These are phyloP conservation scores for Diplodus sargus DNA, from an alignment of 2,797 vertebrate species.

Conservation along the genomic window DNA sequence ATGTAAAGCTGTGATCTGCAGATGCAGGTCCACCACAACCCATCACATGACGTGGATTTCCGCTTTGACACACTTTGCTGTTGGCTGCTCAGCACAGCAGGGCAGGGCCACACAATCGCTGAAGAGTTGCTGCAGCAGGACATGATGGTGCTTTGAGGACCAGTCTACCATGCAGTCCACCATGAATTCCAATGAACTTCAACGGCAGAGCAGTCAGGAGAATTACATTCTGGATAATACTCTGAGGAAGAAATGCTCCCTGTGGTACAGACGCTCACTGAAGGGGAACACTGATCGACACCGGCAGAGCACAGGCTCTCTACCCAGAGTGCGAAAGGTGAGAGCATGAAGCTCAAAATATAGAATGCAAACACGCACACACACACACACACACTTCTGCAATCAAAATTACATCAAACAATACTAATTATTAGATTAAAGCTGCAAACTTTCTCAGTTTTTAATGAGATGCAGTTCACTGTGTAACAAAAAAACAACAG, in stretches of 20 bases:
- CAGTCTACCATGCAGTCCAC: constrained; percentile 66
- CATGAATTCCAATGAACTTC: constrained; percentile 85
- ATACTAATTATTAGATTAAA: neutral
- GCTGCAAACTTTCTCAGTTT: neutral
- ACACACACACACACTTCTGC: neutral
- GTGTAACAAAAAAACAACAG: constrained; percentile 20
- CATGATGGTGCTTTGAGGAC: constrained; percentile 69
- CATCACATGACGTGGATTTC: constrained; percentile 88
- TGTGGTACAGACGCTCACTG: constrained; percentile 79
- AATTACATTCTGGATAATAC: constrained; percentile 71
- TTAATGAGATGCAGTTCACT: constrained; percentile 16
- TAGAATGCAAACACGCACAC: neutral
- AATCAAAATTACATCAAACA: neutral
- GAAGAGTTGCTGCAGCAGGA: constrained; percentile 52
- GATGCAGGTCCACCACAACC: constrained; percentile 80
- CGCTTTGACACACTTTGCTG: constrained; percentile 73
- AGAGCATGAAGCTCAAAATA: constrained; percentile 25
- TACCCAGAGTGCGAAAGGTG: constrained; percentile 87
- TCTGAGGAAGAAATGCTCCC: constrained; percentile 70
- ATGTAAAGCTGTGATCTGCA: constrained; percentile 67
- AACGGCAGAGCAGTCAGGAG: constrained; percentile 76
- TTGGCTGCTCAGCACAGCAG: constrained; percentile 47
- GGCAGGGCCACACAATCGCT: constrained; percentile 59
- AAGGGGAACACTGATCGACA: constrained; percentile 71
- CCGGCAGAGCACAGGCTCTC: constrained; percentile 76